Percentiles rank a stretch among this genome's conserved stretches.
Conservation (phyloP, 2,888 invertebrate genomes). For the Formica aserva region DNA sequence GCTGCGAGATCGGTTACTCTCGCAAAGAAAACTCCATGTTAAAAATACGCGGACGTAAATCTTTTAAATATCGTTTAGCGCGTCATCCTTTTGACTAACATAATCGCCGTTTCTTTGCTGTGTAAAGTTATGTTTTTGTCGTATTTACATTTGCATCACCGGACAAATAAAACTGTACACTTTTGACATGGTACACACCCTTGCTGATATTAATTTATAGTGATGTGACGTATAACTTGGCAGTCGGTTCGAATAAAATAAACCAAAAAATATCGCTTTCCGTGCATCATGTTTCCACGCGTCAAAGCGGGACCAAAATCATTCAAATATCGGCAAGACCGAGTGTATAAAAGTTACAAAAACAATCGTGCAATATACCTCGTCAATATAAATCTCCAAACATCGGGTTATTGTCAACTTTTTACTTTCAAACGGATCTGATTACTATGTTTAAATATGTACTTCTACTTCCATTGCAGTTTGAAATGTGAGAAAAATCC, state of each 20-base stretch:
- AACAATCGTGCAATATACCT: constrained; percentile 13
- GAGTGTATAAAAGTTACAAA: constrained; percentile 37
- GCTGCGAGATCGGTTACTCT: constrained; percentile 15
- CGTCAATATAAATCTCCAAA: background rate
- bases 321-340: constrained; percentile 27
- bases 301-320: background rate
- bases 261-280: constrained; percentile 30
- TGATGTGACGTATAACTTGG: constrained; percentile 29
- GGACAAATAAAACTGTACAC: constrained; percentile 5
- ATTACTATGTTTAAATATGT: constrained; percentile 14
- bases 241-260: constrained; percentile 24
- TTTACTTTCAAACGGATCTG: background rate
- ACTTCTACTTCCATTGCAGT: background rate
- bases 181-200: constrained; percentile 19
- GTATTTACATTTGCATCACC: background rate
- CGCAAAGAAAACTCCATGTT: constrained; percentile 17
- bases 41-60: constrained; percentile 29
- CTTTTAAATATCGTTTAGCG: background rate
- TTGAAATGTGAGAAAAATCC: background rate
- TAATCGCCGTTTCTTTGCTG: background rate
- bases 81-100: background rate
- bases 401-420: background rate
- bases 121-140: background rate
- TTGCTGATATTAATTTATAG: constrained; percentile 19
- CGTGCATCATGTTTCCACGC: constrained; percentile 34